These are phyloP conservation scores for Pseudoatta argentina DNA, from an alignment of 1,140 invertebrate genomes.

Conservation along the genomic window DNA sequence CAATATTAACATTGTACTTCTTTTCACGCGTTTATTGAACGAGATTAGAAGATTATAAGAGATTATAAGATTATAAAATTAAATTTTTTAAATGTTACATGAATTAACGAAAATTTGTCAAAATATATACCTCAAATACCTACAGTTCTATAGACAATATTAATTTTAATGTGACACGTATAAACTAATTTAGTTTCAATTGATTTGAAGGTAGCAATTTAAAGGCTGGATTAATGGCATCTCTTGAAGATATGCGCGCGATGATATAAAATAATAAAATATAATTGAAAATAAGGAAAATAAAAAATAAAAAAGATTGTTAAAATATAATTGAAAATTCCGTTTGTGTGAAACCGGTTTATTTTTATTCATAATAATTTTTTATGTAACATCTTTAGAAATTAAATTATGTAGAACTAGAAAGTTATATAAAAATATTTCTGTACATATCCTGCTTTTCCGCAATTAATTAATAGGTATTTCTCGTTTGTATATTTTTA, in stretches of 20 bases:
- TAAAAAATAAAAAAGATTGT: too few species aligned
- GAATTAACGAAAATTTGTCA: background rate
- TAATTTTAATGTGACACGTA: background rate
- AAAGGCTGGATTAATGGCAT: background rate
- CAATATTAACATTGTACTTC: background rate
- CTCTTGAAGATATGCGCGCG: background rate
- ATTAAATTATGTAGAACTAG: background rate
- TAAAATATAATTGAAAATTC: slow-evolving; percentile 3
- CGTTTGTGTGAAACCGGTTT: background rate
- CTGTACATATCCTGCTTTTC: background rate
- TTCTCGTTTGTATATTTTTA: background rate
- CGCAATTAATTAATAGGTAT: background rate
- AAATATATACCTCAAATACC: background rate
- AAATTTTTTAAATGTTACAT: background rate
- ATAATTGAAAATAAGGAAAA: background rate
- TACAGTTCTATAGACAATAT: background rate
- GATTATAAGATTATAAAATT: background rate
- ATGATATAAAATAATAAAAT: background rate
- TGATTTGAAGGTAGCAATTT: background rate
- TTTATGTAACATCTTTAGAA: background rate
- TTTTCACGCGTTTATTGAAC: background rate
- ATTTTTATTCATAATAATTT: background rate
- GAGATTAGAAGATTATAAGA: too few species aligned
- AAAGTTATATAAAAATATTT: background rate
- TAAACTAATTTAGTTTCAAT: background rate